A percentile compares a stretch with the other conserved stretches of the same genome.
Conservation (phyloP, 2,888 invertebrate genomes). For the Calliopum simillimum region DNA sequence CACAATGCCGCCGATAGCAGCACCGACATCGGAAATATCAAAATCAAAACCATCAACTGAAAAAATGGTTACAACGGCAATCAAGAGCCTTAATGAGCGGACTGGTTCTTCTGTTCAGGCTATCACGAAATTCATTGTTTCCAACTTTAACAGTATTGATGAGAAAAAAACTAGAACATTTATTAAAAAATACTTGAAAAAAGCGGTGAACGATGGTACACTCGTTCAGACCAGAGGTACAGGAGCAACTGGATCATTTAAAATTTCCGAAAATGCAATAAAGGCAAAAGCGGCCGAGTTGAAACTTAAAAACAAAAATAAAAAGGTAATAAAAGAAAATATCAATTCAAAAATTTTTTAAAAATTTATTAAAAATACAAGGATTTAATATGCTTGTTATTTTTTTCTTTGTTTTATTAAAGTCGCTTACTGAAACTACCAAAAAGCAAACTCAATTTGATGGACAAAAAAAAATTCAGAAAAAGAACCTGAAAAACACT, state of each 20-base stretch:
- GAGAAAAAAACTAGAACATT: conserved; percentile 71
- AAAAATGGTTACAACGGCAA: conserved; percentile 72
- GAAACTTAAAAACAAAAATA: not conserved
- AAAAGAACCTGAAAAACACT: conserved; percentile 12
- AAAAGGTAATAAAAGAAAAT: not conserved
- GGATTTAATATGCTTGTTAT: too few species aligned
- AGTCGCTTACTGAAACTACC: too few species aligned
- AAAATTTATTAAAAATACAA: too few species aligned
- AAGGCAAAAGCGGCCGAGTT: not conserved
- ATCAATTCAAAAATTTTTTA: not conserved
- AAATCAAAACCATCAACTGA: conserved; percentile 54
- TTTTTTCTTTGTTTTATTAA: too few species aligned
- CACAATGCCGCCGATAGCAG: not conserved
- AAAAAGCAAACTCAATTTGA: too few species aligned
- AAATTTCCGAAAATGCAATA: conserved; percentile 36
- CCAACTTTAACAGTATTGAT: conserved; percentile 71
- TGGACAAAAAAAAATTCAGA: conserved; percentile 2
- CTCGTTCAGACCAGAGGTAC: conserved; percentile 55
- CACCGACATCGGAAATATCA: not conserved
- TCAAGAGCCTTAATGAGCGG: conserved; percentile 70
- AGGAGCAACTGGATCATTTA: conserved; percentile 45
- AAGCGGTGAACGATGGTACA: conserved; percentile 70
- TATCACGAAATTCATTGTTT: conserved; percentile 72
- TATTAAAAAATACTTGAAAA: conserved; percentile 73
- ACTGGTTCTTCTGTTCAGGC: conserved; percentile 72